Evolutionary conservation across 2,113 vertebrate genomes (phyloP).

Genomic region (Promerops cafer): DNA sequence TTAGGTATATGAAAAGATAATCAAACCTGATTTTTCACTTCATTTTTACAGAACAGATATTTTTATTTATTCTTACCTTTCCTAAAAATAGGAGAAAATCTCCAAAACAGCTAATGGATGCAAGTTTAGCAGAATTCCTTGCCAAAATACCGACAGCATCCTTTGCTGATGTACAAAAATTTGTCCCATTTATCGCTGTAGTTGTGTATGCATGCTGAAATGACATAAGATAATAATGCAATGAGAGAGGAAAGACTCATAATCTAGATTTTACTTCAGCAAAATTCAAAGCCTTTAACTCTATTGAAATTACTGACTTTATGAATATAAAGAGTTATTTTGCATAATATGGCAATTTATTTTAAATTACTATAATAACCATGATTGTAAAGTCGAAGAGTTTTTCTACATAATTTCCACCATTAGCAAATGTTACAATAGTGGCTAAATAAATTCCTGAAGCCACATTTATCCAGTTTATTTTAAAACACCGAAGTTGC

Average conservation of each 20-base stretch:
- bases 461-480: neutral
- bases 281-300: neutral
- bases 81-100: constrained; percentile 75
- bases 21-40: neutral
- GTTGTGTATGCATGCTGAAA: constrained; percentile 73
- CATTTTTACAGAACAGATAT: neutral
- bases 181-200: constrained; percentile 74
- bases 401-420: neutral
- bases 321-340: neutral
- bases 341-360: neutral
- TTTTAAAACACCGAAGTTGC: neutral
- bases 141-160: constrained; percentile 62
- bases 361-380: neutral
- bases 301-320: neutral
- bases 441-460: neutral
- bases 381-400: neutral
- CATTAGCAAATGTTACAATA: neutral
- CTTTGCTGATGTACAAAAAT: constrained; percentile 74
- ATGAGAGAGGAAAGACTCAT: neutral
- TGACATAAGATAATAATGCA: neutral
- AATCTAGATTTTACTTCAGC: neutral
- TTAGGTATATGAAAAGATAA: neutral
- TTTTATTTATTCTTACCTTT: constrained; percentile 67
- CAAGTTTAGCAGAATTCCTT: constrained; percentile 60
- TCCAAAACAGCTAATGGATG: constrained; percentile 62